Conservation (phyloP, 2,888 invertebrate species). For the Meteorus colon region DNA sequence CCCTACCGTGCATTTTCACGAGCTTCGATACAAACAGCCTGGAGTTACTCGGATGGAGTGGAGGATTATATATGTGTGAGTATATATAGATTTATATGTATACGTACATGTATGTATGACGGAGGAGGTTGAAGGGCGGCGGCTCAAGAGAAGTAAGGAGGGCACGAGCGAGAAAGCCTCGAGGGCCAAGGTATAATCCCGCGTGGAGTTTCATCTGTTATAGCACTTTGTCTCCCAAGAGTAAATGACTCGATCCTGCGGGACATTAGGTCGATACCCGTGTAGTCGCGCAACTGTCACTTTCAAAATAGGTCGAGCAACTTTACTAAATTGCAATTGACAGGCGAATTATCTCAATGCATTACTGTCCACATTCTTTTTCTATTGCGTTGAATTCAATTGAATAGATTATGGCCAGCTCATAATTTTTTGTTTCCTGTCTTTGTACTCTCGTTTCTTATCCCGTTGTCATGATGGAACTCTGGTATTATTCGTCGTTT, state of each 20-base stretch:
- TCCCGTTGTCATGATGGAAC: too few relatives aligned
- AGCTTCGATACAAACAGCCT: constrained; percentile 33
- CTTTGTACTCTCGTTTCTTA: too few relatives aligned
- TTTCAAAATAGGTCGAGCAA: constrained; percentile 36
- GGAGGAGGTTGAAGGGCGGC: constrained; percentile 6
- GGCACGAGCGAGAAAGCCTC: constrained; percentile 25
- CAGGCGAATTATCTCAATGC: neutral
- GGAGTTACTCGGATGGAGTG: constrained; percentile 31
- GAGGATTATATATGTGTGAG: neutral
- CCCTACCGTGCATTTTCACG: constrained; percentile 33
- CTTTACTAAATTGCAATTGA: constrained; percentile 17
- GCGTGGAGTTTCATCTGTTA: constrained; percentile 36
- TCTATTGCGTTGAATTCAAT: too few relatives aligned
- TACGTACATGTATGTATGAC: neutral
- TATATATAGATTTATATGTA: constrained; percentile 1
- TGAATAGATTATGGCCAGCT: too few relatives aligned
- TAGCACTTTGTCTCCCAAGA: constrained; percentile 43
- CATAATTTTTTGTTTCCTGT: too few relatives aligned
- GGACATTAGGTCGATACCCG: constrained; percentile 43
- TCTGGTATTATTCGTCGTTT: too few relatives aligned
- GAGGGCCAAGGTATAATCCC: constrained; percentile 35
- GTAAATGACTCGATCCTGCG: constrained; percentile 40
- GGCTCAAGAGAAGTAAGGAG: neutral
- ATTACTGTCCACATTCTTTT: neutral
- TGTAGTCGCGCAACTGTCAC: constrained; percentile 12